These are phyloP conservation scores for Cepaea nemoralis DNA, from an alignment of 1,140 invertebrate species.

Conservation along the genomic window DNA sequence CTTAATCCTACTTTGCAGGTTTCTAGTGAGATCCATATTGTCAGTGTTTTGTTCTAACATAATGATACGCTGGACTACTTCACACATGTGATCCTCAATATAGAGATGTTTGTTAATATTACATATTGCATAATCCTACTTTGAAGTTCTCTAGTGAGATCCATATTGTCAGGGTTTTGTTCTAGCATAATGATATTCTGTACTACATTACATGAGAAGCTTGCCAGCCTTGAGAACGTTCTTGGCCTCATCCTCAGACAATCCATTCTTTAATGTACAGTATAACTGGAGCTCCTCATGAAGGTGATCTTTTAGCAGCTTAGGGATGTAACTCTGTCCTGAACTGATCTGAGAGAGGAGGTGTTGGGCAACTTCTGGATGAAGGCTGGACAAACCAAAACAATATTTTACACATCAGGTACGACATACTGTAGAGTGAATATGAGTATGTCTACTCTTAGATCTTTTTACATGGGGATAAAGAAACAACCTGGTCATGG, in stretches of 20 bases:
- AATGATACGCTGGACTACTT: too few relatives aligned
- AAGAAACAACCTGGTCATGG: too few relatives aligned
- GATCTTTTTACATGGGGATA: too few relatives aligned
- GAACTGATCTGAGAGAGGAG: background rate
- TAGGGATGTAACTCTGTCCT: conserved; percentile 24
- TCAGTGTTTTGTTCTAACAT: too few relatives aligned
- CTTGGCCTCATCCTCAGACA: conserved; percentile 41
- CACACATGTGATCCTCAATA: too few relatives aligned
- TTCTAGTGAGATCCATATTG: too few relatives aligned
- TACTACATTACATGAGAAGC: conserved; percentile 49
- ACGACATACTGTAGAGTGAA: background rate
- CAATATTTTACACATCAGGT: background rate
- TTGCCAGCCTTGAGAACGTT: conserved; percentile 47
- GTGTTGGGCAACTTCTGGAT: background rate
- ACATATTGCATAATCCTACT: too few relatives aligned
- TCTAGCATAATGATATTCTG: background rate
- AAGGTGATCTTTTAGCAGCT: conserved; percentile 20
- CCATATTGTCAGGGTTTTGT: too few relatives aligned
- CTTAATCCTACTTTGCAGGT: too few relatives aligned
- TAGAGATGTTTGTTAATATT: too few relatives aligned
- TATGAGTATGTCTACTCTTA: too few relatives aligned
- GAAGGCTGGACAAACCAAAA: conserved; percentile 18
- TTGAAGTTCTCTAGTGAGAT: too few relatives aligned
- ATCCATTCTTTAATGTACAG: conserved; percentile 38
- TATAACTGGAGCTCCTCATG: conserved; percentile 43